Percentiles rank a stretch among this genome's conserved stretches.
phyloP scores from a whole-genome alignment of 2,888 invertebrate genomes.

The Mythimna lalbum region DNA sequence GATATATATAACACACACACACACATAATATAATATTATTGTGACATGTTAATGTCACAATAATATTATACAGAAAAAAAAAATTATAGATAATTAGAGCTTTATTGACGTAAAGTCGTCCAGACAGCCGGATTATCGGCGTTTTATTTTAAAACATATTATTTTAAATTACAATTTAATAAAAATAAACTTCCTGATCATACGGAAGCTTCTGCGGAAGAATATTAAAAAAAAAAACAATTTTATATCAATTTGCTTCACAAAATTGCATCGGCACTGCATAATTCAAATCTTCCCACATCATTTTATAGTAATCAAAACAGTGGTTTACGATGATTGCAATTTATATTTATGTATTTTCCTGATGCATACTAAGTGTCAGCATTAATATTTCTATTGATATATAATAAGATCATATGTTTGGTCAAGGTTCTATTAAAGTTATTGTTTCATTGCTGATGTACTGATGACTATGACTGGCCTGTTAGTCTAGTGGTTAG shows the following conservation, averaged over 20 bases:
- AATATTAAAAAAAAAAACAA: neutral
- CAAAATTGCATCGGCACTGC: slow-evolving; percentile 18
- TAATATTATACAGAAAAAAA: too few relatives aligned
- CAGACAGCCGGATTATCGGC: neutral
- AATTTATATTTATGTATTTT: slow-evolving; percentile 28
- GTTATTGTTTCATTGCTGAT: neutral
- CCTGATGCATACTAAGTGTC: slow-evolving; percentile 3
- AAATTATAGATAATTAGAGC: too few relatives aligned
- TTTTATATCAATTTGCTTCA: slow-evolving; percentile 31
- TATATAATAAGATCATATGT: neutral
- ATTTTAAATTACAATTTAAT: neutral
- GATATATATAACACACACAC: too few relatives aligned
- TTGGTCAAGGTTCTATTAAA: neutral
- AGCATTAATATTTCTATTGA: neutral
- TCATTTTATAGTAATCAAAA: slow-evolving; percentile 26
- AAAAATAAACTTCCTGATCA: slow-evolving; percentile 6
- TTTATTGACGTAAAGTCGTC: too few relatives aligned
- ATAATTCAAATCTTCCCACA: slow-evolving; percentile 31
- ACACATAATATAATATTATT: too few relatives aligned
- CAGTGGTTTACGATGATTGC: slow-evolving; percentile 21
- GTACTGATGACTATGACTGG: too few relatives aligned
- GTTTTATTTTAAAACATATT: neutral
- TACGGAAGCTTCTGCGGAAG: slow-evolving; percentile 31
- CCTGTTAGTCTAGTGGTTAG: too few relatives aligned
- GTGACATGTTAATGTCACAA: too few relatives aligned